Evolutionary conservation across 1,140 invertebrate genomes (phyloP).

Genomic region (Hirudo medicinalis): DNA sequence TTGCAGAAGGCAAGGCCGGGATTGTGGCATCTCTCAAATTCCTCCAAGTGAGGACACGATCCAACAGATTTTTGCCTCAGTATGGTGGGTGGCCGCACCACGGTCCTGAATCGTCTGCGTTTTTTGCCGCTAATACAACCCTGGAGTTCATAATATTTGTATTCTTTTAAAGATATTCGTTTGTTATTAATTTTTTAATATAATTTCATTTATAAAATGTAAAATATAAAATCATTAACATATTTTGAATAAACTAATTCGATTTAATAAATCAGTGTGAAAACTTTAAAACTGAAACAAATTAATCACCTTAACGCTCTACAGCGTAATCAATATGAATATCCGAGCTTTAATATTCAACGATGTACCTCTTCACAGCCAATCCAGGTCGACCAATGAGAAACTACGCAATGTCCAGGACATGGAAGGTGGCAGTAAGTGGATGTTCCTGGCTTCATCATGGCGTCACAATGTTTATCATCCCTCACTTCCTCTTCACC

Average conservation of each 20-base stretch:
- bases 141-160: background rate
- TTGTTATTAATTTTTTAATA: background rate
- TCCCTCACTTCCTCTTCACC: slow-evolving; percentile 7
- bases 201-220: too few species aligned
- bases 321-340: background rate
- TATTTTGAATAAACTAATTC: too few species aligned
- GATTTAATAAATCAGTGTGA: too few species aligned
- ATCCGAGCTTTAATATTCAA: background rate
- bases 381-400: slow-evolving; percentile 19
- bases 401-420: slow-evolving; percentile 18
- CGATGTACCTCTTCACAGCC: slow-evolving; percentile 15
- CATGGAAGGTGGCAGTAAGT: slow-evolving; percentile 18
- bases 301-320: too few species aligned
- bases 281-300: too few species aligned
- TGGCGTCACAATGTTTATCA: slow-evolving; percentile 11
- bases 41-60: slow-evolving; percentile 15
- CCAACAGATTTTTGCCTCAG: background rate
- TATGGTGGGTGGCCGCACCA: background rate
- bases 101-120: slow-evolving; percentile 5
- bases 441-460: background rate
- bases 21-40: slow-evolving; percentile 9
- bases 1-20: background rate
- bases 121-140: slow-evolving; percentile 4
- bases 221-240: too few species aligned
- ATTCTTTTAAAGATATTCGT: background rate